Percentiles rank a stretch among this genome's conserved stretches.
These are phyloP conservation scores for Platycercus adscitus DNA, from an alignment of 2,113 vertebrate species.

Conservation along the genomic window DNA sequence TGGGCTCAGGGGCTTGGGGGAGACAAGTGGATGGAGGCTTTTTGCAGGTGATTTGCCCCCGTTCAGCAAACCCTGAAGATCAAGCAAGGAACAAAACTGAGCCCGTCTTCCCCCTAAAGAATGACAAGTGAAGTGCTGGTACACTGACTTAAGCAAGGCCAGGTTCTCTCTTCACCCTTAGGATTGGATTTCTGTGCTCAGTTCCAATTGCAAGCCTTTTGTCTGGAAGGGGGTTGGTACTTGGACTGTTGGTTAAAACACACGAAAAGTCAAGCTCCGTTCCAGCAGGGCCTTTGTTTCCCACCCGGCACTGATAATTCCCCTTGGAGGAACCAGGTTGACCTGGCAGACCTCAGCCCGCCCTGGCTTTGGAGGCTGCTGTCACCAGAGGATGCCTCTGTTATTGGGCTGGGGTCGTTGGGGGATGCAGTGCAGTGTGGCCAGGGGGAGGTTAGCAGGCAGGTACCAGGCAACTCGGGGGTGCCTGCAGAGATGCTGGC, in stretches of 20 bases:
- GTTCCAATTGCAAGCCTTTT: neutral
- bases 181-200: neutral
- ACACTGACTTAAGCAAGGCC: neutral
- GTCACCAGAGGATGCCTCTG: neutral
- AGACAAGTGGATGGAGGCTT: neutral
- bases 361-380: neutral
- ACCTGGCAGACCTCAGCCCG: neutral
- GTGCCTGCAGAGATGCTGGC: neutral
- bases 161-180: neutral
- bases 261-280: neutral
- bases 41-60: neutral
- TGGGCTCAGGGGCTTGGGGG: neutral
- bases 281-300: neutral
- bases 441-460: neutral
- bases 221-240: neutral
- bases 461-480: neutral
- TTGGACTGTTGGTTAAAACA: neutral
- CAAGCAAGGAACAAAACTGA: neutral
- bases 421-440: neutral
- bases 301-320: neutral
- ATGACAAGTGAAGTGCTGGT: neutral
- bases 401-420: neutral
- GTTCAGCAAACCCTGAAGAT: neutral
- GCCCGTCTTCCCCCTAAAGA: neutral
- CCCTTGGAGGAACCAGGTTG: neutral